Conservation (phyloP, 2,888 invertebrate genomes). For the Odontothrips loti region DNA sequence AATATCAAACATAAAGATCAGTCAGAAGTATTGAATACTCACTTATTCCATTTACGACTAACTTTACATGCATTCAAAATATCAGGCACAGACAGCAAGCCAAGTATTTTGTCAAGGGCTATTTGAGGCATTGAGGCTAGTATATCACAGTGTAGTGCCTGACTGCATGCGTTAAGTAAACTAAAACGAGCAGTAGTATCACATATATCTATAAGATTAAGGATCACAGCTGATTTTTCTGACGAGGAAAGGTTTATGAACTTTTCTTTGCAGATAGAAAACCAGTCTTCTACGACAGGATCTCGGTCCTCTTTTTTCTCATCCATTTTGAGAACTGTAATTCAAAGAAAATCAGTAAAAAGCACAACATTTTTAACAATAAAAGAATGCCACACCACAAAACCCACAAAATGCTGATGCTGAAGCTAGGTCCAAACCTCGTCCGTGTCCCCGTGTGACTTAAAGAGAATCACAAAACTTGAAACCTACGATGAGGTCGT, state of each 20-base stretch:
- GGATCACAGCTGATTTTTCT: background rate
- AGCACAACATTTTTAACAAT: background rate
- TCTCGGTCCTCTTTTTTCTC: background rate
- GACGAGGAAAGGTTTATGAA: background rate
- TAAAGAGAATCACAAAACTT: no score
- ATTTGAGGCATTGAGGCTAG: conserved; percentile 3
- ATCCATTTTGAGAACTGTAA: background rate
- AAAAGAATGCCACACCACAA: background rate
- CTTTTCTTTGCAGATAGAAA: background rate
- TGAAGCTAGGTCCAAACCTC: no score
- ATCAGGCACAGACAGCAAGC: background rate
- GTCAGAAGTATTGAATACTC: background rate
- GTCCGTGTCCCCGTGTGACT: no score
- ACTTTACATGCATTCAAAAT: conserved; percentile 7
- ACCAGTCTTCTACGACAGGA: background rate
- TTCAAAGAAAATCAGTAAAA: background rate
- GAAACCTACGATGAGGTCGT: no score
- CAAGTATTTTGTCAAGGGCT: conserved; percentile 1
- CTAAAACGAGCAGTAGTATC: conserved; percentile 6
- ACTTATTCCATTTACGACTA: background rate
- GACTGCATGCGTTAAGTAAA: background rate
- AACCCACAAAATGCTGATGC: background rate
- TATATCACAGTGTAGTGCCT: conserved; percentile 4
- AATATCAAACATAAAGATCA: background rate
- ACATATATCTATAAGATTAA: background rate